Conservation (phyloP, 2,113 vertebrate genomes). For the Labrus mixtus region DNA sequence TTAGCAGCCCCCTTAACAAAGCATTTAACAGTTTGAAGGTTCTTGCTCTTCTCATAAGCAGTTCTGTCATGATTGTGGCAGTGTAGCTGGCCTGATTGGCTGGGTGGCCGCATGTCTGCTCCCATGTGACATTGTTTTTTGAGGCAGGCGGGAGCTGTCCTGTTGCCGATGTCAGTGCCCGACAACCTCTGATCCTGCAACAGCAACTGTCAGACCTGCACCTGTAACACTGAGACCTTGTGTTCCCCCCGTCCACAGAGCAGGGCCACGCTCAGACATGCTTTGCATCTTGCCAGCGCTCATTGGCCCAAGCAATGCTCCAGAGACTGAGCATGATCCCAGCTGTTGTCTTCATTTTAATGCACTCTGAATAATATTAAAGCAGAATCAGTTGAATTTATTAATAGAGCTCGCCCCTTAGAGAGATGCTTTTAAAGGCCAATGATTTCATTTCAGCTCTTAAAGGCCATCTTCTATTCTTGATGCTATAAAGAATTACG, state of each 20-base stretch:
- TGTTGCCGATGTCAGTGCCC: slow-evolving; percentile 71
- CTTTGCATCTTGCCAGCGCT: slow-evolving; percentile 69
- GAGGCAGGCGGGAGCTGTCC: slow-evolving; percentile 63
- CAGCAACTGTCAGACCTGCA: slow-evolving; percentile 81
- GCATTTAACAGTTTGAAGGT: slow-evolving; percentile 43
- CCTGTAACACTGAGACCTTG: slow-evolving; percentile 80
- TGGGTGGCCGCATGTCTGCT: slow-evolving; percentile 57
- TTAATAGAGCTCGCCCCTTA: slow-evolving; percentile 80
- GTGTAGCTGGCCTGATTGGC: slow-evolving; percentile 55
- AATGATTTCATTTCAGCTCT: slow-evolving; percentile 85
- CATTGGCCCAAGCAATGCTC: slow-evolving; percentile 71
- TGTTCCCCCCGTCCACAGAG: slow-evolving; percentile 29
- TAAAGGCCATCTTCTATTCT: slow-evolving; percentile 80
- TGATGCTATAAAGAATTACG: slow-evolving; percentile 81
- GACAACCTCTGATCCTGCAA: slow-evolving; percentile 78
- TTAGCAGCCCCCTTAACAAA: slow-evolving; percentile 23
- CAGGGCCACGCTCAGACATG: slow-evolving; percentile 60
- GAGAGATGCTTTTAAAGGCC: slow-evolving; percentile 86
- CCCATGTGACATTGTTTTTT: slow-evolving; percentile 76
- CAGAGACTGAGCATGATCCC: slow-evolving; percentile 76
- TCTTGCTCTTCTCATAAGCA: slow-evolving; percentile 46
- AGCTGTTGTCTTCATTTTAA: slow-evolving; percentile 86
- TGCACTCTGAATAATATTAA: slow-evolving; percentile 85
- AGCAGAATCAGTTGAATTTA: slow-evolving; percentile 83
- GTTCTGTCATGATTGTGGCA: slow-evolving; percentile 54